Evolutionary conservation across 1,140 invertebrate species (phyloP).

Genomic region (Drosophila dunni): DNA sequence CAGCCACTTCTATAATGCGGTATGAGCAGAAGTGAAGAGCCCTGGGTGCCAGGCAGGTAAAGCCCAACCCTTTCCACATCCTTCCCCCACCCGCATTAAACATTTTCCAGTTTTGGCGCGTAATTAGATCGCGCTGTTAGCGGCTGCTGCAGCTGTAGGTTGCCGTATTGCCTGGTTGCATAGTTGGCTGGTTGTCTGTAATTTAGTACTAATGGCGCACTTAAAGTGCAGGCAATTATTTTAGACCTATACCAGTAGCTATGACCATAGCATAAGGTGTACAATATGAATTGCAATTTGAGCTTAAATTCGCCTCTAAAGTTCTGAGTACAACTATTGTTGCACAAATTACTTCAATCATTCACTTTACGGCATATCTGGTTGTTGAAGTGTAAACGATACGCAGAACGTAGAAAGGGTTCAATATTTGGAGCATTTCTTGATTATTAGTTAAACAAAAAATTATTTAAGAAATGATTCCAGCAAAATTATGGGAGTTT

Average conservation of each 20-base stretch:
- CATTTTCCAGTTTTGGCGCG: constrained; percentile 52
- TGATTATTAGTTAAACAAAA: too few relatives aligned
- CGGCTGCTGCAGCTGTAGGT: constrained; percentile 44
- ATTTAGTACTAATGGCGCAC: constrained; percentile 81
- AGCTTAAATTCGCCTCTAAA: constrained; percentile 29
- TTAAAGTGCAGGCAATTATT: constrained; percentile 81
- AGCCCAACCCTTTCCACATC: too few relatives aligned
- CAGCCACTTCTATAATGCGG: constrained; percentile 37
- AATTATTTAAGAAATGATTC: too few relatives aligned
- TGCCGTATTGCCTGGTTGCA: constrained; percentile 20
- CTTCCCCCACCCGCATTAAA: background rate
- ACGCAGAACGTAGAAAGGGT: too few relatives aligned
- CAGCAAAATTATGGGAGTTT: too few relatives aligned
- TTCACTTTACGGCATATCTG: too few relatives aligned
- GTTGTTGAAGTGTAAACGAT: too few relatives aligned
- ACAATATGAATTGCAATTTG: constrained; percentile 18
- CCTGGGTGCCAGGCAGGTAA: constrained; percentile 56
- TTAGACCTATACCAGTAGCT: constrained; percentile 63
- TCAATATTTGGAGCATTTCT: too few relatives aligned
- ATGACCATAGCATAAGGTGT: constrained; percentile 21
- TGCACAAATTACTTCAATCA: too few relatives aligned
- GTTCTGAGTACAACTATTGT: constrained; percentile 46
- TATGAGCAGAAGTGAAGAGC: constrained; percentile 29
- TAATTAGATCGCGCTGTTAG: constrained; percentile 78
- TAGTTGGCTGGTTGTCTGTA: constrained; percentile 62